Base-by-base conservation (phyloP, 2,113 vertebrate species). In the Ploceus nigricollis region DNA sequence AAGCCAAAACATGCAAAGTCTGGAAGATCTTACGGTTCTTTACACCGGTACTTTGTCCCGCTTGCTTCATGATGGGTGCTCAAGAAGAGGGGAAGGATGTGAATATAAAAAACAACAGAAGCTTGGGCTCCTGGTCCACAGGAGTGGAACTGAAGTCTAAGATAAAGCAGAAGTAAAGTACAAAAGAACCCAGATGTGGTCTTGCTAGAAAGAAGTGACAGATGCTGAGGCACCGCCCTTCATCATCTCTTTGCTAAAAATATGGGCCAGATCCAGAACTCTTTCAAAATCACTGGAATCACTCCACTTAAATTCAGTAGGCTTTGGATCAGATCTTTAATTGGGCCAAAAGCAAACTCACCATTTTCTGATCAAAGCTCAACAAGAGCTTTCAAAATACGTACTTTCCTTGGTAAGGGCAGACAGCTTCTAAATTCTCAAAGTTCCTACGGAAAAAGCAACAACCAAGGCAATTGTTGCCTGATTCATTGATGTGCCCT, bases 161-260 rank as follows among this genome's bases (percentile, higher is more conserved):
- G 88, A 80, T 15, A 57, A 82, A 58, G 82, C 17, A 83, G 73
- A 61, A 37, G 44, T 31, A 80, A 83, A 24, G 47, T 86, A 66
- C 64, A 83, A 90, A 48, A 78, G 69, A 90, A 84, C 51, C 56
- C 90, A 96, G 82, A 90, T 81, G 87, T 73, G 82, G 71, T 21
- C 54, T 70, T 80, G 79, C 75, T 93, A 80, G 68, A 87, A 95
- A 90, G 70, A 92, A 79, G n/a, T 39, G 70, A 57, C 50, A 91
- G 82, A 89, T 56, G 64, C 40, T 71, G 48, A 77, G 87, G 51
- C 50, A 57, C 35, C 0, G 0, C 54, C 68, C 82, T 93, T 80
- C 56, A 79, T 56, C 72, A 78, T 64, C 54, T 86, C 30, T 37
- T 50, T 75, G 71, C 64, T 94, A 57, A 80, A 87, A 83, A 57